Base-by-base conservation (phyloP, 1,140 invertebrate species). In the Stegodyphus mimosarum region DNA sequence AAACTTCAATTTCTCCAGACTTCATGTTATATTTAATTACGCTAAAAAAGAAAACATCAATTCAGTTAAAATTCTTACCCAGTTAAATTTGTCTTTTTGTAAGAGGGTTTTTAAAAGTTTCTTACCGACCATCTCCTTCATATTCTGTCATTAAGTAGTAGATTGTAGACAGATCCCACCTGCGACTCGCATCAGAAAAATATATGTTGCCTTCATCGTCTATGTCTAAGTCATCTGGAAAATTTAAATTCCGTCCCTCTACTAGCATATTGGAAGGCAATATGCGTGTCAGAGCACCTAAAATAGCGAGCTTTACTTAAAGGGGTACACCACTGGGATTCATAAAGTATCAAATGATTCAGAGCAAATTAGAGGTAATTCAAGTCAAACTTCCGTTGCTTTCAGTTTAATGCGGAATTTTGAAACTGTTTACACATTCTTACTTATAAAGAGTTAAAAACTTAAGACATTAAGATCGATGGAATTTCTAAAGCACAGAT, bases 171-270 rank as follows among this genome's bases (percentile, higher is more conserved):
- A 96, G 88, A 4, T 88, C 53, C 89, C 94, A 94, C 63, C 94
- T 93, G 49, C 91, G 91, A 83, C 90, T 92, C 4, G 95, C 95
- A 89, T 95, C 94, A 1, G 94, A 93, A 93, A 95, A 95, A 89
- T 95, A 96, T 18, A 96, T 90, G 87, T 94, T 93, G 7, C 95
- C 95, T 91, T 95, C 94, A 48, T 91, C 91, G 15, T 93, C 93
- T 53, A 96, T 89, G 76, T 93, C 93, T 74, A 96, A 88, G 87
- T 91, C 91, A 87, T 92, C 91, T 17, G 91, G 85, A 83, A 91
- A 89, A 10, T 86, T 88, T n/a, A 89, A 52, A 18, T 48, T 69
- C 9, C 88, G 87, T 9, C 90, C 90, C 72, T 88, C 89, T 13
- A 91, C 87, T 15, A 87, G 69, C 10, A 78, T 77, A 70, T 76